These are phyloP conservation scores for Venusia cambrica DNA, from an alignment of 2,888 invertebrate genomes.

Conservation along the genomic window DNA sequence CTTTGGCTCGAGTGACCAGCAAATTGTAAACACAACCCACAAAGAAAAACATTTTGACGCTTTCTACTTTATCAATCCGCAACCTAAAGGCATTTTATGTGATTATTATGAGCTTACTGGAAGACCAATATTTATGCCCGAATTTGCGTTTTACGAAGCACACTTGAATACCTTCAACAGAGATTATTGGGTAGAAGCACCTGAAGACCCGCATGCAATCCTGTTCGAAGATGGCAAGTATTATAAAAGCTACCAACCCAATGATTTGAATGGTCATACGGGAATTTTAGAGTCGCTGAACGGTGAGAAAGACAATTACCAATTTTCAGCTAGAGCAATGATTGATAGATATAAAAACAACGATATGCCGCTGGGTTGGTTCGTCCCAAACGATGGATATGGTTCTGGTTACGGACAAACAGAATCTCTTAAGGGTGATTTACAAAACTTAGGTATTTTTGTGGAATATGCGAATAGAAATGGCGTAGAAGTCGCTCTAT, in stretches of 20 bases:
- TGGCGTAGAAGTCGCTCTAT: conserved; percentile 65
- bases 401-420: conserved; percentile 72
- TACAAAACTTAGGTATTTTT: conserved; percentile 62
- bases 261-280: conserved; percentile 49
- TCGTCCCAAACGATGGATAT: conserved; percentile 71
- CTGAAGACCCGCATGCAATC: conserved; percentile 45
- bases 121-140: conserved; percentile 61
- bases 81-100: conserved; percentile 52
- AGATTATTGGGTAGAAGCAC: conserved; percentile 69
- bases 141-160: conserved; percentile 68
- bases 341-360: conserved; percentile 62
- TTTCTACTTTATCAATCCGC: conserved; percentile 58
- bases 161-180: conserved; percentile 71
- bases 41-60: conserved; percentile 55
- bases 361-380: conserved; percentile 71
- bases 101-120: conserved; percentile 72
- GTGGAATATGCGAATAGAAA: conserved; percentile 52
- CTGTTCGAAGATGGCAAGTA: conserved; percentile 66
- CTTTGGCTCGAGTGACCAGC: conserved; percentile 46
- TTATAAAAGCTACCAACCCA: conserved; percentile 62
- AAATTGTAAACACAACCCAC: conserved; percentile 46
- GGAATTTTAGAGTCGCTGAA: conserved; percentile 70
- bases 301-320: conserved; percentile 68
- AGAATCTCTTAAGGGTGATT: conserved; percentile 61
- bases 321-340: conserved; percentile 74